phyloP scores from a whole-genome alignment of 2,888 invertebrate genomes.

The Eilema sororculum region DNA sequence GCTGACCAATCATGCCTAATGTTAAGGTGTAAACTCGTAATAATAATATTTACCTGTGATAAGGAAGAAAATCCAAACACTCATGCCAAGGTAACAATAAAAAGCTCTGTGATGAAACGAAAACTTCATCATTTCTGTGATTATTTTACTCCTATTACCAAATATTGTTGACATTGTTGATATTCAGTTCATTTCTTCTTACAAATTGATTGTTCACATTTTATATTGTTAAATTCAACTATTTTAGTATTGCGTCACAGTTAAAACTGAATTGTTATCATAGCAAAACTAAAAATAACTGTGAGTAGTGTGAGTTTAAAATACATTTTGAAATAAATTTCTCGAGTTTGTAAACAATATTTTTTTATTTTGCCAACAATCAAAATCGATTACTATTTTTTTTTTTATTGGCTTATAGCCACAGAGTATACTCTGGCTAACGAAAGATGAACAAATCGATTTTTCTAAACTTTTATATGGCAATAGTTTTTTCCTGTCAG shows the following conservation, averaged over 20 bases:
- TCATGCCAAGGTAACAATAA: conserved; percentile 93
- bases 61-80: conserved; percentile 93
- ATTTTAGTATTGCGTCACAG: not conserved
- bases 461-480: too few species aligned
- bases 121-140: conserved; percentile 80
- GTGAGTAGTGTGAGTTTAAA: not conserved
- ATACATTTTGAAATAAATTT: not conserved
- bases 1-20: not conserved
- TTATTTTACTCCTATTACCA: conserved; percentile 61
- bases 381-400: not conserved
- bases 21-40: not conserved
- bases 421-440: too few species aligned
- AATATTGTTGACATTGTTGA: conserved; percentile 49
- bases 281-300: not conserved
- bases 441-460: too few species aligned
- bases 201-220: conserved; percentile 5
- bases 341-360: conserved; percentile 7
- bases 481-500: too few species aligned
- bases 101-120: conserved; percentile 91
- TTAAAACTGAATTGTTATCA: not conserved
- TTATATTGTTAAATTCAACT: not conserved
- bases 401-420: too few species aligned
- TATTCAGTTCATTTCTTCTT: conserved; percentile 12
- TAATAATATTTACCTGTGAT: conserved; percentile 88
- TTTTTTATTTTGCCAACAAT: conserved; percentile 9